Conservation (phyloP, 2,888 invertebrate genomes). For the Thecophora atra region DNA sequence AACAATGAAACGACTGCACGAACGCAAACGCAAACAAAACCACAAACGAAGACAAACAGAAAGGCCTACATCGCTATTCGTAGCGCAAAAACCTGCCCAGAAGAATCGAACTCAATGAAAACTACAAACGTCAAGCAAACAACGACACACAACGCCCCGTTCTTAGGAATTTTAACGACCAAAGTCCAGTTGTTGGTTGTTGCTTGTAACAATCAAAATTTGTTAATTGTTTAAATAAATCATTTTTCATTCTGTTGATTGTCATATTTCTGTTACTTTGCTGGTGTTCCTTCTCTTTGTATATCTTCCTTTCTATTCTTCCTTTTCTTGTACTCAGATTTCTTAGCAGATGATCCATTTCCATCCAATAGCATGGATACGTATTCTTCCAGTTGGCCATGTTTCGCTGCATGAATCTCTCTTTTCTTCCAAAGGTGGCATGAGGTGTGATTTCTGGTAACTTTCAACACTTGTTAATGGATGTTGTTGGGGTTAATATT, state of each 20-base stretch:
- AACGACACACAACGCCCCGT: slow-evolving; percentile 1
- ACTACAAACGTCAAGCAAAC: background rate
- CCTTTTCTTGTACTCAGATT: background rate
- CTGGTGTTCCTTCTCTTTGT: background rate
- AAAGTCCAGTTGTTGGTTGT: background rate
- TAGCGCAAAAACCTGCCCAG: background rate
- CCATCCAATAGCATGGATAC: background rate
- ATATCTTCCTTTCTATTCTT: background rate
- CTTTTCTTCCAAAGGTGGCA: slow-evolving; percentile 25
- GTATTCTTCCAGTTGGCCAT: background rate
- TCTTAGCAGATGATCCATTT: background rate
- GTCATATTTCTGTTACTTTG: background rate
- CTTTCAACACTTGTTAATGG: slow-evolving; percentile 26
- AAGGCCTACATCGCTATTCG: background rate
- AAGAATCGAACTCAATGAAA: background rate
- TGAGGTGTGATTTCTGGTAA: slow-evolving; percentile 26
- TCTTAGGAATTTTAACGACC: background rate
- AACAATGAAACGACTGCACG: slow-evolving; percentile 20
- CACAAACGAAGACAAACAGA: slow-evolving; percentile 15
- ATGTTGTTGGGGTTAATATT: background rate
- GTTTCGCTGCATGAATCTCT: background rate
- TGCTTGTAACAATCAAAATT: slow-evolving; percentile 7
- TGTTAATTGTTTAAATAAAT: slow-evolving; percentile 21
- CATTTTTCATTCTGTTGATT: background rate
- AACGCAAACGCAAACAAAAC: slow-evolving; percentile 21